A percentile compares a stretch with the other conserved stretches of the same genome.
Evolutionary conservation across 2,888 invertebrate species (phyloP).

Genomic region (Siphlonurus alternatus): DNA sequence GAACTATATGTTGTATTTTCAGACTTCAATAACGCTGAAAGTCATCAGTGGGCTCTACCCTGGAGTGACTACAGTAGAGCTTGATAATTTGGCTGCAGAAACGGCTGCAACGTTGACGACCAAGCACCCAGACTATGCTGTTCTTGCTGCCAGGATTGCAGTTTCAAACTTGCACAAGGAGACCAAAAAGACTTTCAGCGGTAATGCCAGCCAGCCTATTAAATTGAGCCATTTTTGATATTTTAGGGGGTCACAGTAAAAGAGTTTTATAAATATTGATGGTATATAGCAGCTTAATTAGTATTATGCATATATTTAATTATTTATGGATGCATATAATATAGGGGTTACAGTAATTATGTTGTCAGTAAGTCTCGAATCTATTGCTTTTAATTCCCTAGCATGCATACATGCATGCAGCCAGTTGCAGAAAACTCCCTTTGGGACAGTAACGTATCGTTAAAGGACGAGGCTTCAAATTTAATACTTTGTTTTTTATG

Average conservation of each 20-base stretch:
- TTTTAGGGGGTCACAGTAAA: not conserved
- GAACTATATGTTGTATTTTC: slow-evolving; percentile 11
- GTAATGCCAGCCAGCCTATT: slow-evolving; percentile 31
- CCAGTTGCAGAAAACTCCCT: no score
- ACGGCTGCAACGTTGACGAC: slow-evolving; percentile 98
- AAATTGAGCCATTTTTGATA: not conserved
- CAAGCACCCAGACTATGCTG: slow-evolving; percentile 91
- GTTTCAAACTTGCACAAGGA: slow-evolving; percentile 97
- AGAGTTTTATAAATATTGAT: slow-evolving; percentile 5
- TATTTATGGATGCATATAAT: no score
- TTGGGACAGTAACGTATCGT: no score
- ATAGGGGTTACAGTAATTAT: no score
- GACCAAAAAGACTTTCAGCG: slow-evolving; percentile 85
- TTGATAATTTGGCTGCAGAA: slow-evolving; percentile 96
- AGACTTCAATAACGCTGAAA: slow-evolving; percentile 72
- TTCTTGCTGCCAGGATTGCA: slow-evolving; percentile 77
- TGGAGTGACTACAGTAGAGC: slow-evolving; percentile 90
- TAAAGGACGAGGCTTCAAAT: no score
- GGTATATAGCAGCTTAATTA: not conserved
- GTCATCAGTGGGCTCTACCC: slow-evolving; percentile 90
- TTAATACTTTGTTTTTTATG: no score
- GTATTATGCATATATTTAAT: no score
- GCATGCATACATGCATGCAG: no score
- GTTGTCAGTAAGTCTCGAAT: no score
- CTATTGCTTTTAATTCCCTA: no score